Evolutionary conservation across 1,140 invertebrate species (phyloP), one percentile per base, ranked within the genome.

Genomic region (Gryon sp.): DNA sequence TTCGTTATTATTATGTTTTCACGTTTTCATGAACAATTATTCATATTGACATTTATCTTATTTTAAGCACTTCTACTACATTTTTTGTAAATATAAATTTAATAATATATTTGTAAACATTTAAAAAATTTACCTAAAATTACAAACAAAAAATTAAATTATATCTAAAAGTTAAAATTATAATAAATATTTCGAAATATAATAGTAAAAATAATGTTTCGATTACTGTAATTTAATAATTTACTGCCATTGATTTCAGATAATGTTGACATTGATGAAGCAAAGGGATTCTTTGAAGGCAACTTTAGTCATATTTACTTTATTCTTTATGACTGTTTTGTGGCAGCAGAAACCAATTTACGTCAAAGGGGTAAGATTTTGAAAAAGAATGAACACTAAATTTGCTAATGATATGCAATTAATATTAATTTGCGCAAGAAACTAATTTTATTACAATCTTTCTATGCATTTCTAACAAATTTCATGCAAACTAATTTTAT

Each of bases 271-370:
- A 90, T 90, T 46, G 92, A 93, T 76, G 97, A 98, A 90, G 93
- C 95, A 7, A 98, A 98, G 90, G 92, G 92, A 36, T 95, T 98
- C 82, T 98, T 98, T 87, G 96, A 98, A 88, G 92, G 92, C 24
- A 97, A 98, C 88, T 98, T 97, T 85, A 97, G 95, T 83, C 95
- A 97, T 91, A 94, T 99, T 19, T 99, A 98, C 87, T 97, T 95
- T 84, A 95, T 98, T 79, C 92, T 99, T 40, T 97, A 98, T 88
- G 97, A 99, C 86, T 96, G 95, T 84, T 98, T 99, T 87, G 93
- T 97, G 28, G 92, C 93, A 82, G 94, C 96, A 28, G 97, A 99
- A 90, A 92, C 92, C 38, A 97, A 97, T 89, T 89, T 98, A 15
- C 93, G 95, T 70, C 96, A 97, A 89, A 93, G 95, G 93, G 96